Evolutionary conservation across 1,140 invertebrate species (phyloP), one percentile per base, ranked within the genome.

Genomic region (Calycopis cecrops): DNA sequence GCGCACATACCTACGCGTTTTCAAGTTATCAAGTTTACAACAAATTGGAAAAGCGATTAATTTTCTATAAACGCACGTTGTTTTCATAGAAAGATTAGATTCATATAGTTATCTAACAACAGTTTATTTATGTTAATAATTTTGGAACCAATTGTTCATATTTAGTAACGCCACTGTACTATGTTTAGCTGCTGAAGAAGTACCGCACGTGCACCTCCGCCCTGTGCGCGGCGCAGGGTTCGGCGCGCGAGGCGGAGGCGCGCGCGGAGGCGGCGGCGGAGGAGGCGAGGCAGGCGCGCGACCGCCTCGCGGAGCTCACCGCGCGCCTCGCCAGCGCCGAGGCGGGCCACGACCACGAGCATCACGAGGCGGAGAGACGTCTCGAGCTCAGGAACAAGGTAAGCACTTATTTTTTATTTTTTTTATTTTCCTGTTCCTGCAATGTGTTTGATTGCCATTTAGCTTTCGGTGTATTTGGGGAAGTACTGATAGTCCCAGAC

Each of bases 201-300:
- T 98, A 97, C 87, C 95, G 97, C 59, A 91, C 94, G 4, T 91
- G 93, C 11, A 96, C 98, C 0, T 92, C 94, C 67, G 94, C 97
- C 71, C 89, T 97, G 44, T 94, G 95, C 17, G 89, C 93, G 1
- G 96, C 98, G 71, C 96, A 98, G 69, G 91, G 90, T 52, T 93
- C 92, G 57, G 84, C 97, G 11, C 92, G 94, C 42, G 95, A 98
- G 70, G 93, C 95, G 44, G 92, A 93, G 35, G 92, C 92, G 8
- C 92, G 94, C 60, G 94, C 97, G 1, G 92, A 93, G 35, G 92
- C 94, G 57, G 87, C 96, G 33, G 92, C 94, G 65, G 90, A 92
- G 9, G 95, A 97, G 67, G 92, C 92, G 53, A 91, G 94, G 11
- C 89, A 90, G 28, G 85, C 96, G 1, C 92, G 92, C 57, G 94